Base-by-base conservation (phyloP, 2,888 invertebrate genomes). In the Lamellibrachia columna region DNA sequence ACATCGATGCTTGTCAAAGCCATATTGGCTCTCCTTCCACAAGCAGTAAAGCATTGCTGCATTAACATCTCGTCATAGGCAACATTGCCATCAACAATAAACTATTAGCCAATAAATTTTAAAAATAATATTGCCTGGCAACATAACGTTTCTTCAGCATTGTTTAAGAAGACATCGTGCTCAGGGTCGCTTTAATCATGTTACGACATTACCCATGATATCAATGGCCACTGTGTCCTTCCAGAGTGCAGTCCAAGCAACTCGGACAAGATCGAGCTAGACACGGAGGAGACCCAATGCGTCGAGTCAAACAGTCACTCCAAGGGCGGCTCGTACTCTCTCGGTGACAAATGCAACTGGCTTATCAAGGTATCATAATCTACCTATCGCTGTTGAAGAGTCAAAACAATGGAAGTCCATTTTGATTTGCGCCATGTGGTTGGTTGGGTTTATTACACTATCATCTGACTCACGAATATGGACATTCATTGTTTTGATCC, bases 261-360 rank as follows among this genome's bases (percentile, higher is more conserved):
- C 22, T 91, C 91, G 4, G 91, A 52, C 28, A 15, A 52, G 52
- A 91, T 91, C 91, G 53, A 91, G 52, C 91, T 91, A n/a, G 53
- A 91, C 91, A 15, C 52, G 9, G 91, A 91, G 11, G 91, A 53
- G 40, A 53, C 52, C 11, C 53, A 52, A 15, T 91, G 91, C n/a
- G 52, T 91, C 3, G 91, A 91, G 40, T 52, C 52, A 6, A 53
- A 53, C 91, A 15, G n/a, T n/a, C n/a, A 90, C n/a, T n/a, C 52
- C 8, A 22, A 40, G 3, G n/a, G 40, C 15, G 9, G 58, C 3
- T 15, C 91, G 11, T 91, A 91, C 91, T 52, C 52, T 91, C 52
- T 11, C 91, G 91, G 91, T 6, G 91, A 91, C 53, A 91, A 53
- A 22, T 91, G 91, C 53, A 91, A 91, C 28, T 91, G 91, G 91